These are phyloP conservation scores for Drosophila athabasca DNA, from an alignment of 1,140 invertebrate genomes.

Conservation along the genomic window DNA sequence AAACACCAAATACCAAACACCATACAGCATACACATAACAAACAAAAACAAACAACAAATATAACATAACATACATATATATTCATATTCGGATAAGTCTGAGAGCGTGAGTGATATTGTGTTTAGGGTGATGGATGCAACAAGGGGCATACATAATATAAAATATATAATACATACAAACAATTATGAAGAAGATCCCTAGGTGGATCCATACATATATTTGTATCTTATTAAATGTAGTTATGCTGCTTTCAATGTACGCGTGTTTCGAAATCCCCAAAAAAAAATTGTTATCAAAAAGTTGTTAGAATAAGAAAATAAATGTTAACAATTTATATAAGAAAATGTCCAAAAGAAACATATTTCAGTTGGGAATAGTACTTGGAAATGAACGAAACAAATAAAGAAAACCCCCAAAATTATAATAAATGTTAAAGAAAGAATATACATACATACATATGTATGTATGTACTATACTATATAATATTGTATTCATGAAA, in stretches of 20 bases:
- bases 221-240: conserved; percentile 44
- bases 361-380: conserved; percentile 39
- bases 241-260: conserved; percentile 52
- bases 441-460: neutral
- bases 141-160: conserved; percentile 47
- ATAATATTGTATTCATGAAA: neutral
- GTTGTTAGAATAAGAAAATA: conserved; percentile 65
- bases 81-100: conserved; percentile 83
- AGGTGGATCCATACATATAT: conserved; percentile 33
- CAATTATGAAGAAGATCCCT: conserved; percentile 13
- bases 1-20: conserved; percentile 29
- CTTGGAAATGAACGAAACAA: conserved; percentile 4
- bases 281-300: conserved; percentile 45
- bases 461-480: too few species aligned
- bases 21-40: conserved; percentile 28
- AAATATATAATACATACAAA: conserved; percentile 18
- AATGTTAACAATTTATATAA: conserved; percentile 62
- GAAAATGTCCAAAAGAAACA: conserved; percentile 36
- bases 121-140: conserved; percentile 82
- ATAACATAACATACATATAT: conserved; percentile 43
- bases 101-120: conserved; percentile 83
- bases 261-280: conserved; percentile 48
- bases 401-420: neutral
- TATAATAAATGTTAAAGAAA: conserved; percentile 27
- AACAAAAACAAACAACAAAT: conserved; percentile 10